These are phyloP conservation scores for Ameiurus melas DNA, from an alignment of 2,113 vertebrate genomes.

Conservation along the genomic window DNA sequence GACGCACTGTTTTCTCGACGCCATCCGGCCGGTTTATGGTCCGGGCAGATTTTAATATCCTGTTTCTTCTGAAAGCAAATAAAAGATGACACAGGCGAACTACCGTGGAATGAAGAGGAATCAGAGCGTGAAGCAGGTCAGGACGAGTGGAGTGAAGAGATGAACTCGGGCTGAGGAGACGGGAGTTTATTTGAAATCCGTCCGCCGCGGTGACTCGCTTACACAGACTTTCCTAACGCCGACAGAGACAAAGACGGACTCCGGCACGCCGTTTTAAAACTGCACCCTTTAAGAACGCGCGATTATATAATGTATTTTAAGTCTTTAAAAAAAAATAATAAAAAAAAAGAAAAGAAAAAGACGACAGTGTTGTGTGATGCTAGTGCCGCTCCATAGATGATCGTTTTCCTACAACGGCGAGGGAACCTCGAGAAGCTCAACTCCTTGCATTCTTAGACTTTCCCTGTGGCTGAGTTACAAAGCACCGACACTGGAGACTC, in stretches of 20 bases:
- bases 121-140: constrained; percentile 18
- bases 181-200: not conserved
- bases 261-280: not conserved
- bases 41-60: constrained; percentile 55
- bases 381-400: too few relatives aligned
- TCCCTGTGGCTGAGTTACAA: not conserved
- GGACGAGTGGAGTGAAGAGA: not conserved
- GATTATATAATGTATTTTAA: not conserved
- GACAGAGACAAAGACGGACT: not conserved
- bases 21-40: constrained; percentile 45
- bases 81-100: constrained; percentile 29
- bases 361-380: too few relatives aligned
- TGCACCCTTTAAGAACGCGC: not conserved
- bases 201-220: not conserved
- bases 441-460: not conserved
- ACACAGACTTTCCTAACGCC: not conserved
- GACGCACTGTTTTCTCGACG: constrained; percentile 31
- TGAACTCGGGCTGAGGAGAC: not conserved
- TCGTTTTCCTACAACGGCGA: too few relatives aligned
- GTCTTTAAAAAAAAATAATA: too few relatives aligned
- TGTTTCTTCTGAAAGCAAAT: constrained; percentile 42
- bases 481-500: not conserved
- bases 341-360: too few relatives aligned
- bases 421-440: not conserved
- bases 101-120: constrained; percentile 29